These are phyloP conservation scores for Tachysurus fulvidraco DNA, from an alignment of 2,113 vertebrate genomes.

Conservation along the genomic window DNA sequence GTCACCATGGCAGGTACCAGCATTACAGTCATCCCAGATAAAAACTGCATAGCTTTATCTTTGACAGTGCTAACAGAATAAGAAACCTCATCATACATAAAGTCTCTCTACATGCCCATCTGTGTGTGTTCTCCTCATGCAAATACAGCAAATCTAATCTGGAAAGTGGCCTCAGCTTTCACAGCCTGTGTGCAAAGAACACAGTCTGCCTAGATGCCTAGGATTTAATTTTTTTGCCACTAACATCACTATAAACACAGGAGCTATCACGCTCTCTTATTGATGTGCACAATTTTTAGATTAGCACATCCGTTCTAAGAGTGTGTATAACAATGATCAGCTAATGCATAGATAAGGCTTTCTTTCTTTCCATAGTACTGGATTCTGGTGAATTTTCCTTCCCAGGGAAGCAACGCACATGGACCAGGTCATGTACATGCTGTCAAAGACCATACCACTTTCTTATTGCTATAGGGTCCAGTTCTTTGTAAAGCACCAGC, in stretches of 20 bases:
- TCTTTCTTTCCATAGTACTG: no score
- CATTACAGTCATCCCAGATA: background rate
- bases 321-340: background rate
- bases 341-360: background rate
- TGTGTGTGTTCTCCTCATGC: background rate
- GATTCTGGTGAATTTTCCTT: no score
- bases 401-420: no score
- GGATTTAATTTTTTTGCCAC: background rate
- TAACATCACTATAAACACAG: slow-evolving; percentile 1
- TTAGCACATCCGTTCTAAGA: background rate
- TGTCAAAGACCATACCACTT: no score
- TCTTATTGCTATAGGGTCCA: no score
- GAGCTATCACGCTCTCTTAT: background rate
- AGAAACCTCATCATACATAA: background rate
- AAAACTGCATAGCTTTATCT: background rate
- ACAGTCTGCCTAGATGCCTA: background rate
- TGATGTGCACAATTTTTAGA: background rate
- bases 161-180: background rate
- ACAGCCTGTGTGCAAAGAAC: background rate
- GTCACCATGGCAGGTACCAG: background rate
- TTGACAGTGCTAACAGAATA: background rate
- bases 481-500: no score
- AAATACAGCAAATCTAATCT: slow-evolving; percentile 3
- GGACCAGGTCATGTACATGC: no score
- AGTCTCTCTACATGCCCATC: background rate